Evolutionary conservation across 2,113 vertebrate genomes (phyloP).

Genomic region (Ictalurus punctatus): DNA sequence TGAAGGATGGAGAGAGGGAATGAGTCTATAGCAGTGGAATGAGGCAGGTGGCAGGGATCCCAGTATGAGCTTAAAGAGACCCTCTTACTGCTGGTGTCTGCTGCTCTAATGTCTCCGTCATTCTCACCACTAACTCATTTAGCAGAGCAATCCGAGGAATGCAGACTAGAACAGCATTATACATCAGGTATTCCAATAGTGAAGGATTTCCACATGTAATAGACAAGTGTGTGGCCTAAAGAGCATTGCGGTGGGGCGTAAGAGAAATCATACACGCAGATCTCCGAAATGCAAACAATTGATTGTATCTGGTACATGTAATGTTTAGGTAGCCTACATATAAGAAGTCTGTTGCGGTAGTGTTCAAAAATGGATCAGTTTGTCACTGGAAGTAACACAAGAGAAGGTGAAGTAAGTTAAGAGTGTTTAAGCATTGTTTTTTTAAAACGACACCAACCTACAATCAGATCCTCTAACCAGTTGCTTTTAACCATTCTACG

Average conservation of each 20-base stretch:
- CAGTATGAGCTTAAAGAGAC: conserved; percentile 30
- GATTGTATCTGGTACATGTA: neutral
- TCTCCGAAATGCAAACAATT: neutral
- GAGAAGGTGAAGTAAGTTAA: neutral
- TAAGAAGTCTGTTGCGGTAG: neutral
- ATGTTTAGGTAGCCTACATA: neutral
- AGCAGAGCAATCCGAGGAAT: conserved; percentile 34
- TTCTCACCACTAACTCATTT: conserved; percentile 47
- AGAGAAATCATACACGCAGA: neutral
- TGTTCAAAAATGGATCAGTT: neutral
- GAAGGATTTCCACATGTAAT: conserved; percentile 19
- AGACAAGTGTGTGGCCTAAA: neutral
- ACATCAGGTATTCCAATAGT: neutral
- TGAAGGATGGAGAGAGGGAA: neutral
- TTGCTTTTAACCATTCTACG: neutral
- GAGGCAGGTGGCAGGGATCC: conserved; percentile 44
- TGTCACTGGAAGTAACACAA: neutral
- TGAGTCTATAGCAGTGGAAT: conserved; percentile 30
- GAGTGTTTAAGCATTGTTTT: neutral
- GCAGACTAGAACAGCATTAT: conserved; percentile 24
- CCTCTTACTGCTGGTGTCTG: conserved; percentile 26
- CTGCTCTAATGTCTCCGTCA: conserved; percentile 32
- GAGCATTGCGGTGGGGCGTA: neutral
- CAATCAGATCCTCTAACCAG: neutral
- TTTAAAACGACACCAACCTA: neutral